Evolutionary conservation across 2,113 vertebrate species (phyloP).

Genomic region (Takifugu flavidus): DNA sequence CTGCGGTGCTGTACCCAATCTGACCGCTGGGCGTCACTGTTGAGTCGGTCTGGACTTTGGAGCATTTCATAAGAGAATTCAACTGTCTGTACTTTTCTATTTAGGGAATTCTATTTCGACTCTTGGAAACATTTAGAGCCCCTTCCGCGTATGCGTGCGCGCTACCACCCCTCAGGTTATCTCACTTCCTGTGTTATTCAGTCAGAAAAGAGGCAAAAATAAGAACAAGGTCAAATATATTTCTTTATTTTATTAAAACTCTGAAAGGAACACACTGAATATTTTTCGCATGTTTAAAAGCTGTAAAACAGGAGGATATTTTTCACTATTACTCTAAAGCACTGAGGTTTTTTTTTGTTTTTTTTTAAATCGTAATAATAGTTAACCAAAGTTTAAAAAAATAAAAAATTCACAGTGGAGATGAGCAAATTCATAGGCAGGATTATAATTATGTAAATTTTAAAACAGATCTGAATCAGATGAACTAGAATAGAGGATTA

Average conservation of each 20-base stretch:
- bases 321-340: neutral
- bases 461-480: too few species aligned
- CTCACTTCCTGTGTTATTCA: neutral
- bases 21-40: constrained; percentile 32
- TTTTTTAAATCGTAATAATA: too few species aligned
- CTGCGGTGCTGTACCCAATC: neutral
- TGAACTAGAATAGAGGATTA: too few species aligned
- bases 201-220: too few species aligned
- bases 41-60: neutral
- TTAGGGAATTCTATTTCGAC: constrained; percentile 34
- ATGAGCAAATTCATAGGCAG: too few species aligned
- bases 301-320: too few species aligned
- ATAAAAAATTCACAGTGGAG: neutral
- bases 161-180: neutral
- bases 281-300: too few species aligned
- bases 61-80: constrained; percentile 13
- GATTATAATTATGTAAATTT: too few species aligned
- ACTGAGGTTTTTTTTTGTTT: too few species aligned
- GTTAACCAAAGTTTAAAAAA: neutral
- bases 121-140: constrained; percentile 13
- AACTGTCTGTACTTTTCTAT: constrained; percentile 32
- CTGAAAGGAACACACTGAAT: neutral
- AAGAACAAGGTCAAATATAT: too few species aligned
- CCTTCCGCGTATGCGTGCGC: constrained; percentile 1
- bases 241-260: neutral